Evolutionary conservation across 2,113 vertebrate genomes (phyloP).

Genomic region (Numida meleagris): DNA sequence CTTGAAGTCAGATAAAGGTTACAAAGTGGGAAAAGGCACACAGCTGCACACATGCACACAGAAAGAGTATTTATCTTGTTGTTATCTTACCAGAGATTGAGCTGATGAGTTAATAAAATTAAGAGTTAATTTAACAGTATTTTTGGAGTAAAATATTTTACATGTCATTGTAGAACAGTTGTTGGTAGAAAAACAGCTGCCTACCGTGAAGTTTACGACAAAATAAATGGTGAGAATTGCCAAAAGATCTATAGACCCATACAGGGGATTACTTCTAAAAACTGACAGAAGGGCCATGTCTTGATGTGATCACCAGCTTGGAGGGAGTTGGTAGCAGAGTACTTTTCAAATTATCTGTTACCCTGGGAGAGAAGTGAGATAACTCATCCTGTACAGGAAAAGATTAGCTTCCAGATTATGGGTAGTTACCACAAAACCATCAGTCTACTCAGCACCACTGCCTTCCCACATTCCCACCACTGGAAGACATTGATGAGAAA

Average conservation of each 20-base stretch:
- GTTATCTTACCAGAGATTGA: not conserved
- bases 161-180: not conserved
- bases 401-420: not conserved
- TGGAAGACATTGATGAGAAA: not conserved
- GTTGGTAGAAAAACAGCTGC: not conserved
- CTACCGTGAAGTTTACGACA: not conserved
- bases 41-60: conserved; percentile 15
- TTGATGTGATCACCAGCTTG: not conserved
- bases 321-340: not conserved
- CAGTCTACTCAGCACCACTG: not conserved
- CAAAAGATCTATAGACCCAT: not conserved
- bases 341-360: not conserved
- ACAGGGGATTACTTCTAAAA: not conserved
- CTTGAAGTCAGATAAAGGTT: conserved; percentile 35
- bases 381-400: not conserved
- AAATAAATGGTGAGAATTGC: not conserved
- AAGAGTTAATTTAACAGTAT: conserved; percentile 7
- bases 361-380: not conserved
- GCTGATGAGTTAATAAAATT: conserved; percentile 30
- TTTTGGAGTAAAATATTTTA: not conserved
- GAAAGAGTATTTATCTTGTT: conserved; percentile 32
- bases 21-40: conserved; percentile 26
- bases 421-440: not conserved
- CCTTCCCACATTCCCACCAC: not conserved
- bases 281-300: not conserved